Conservation (phyloP, 2,888 invertebrate species). For the Drosophila demipolita region DNA sequence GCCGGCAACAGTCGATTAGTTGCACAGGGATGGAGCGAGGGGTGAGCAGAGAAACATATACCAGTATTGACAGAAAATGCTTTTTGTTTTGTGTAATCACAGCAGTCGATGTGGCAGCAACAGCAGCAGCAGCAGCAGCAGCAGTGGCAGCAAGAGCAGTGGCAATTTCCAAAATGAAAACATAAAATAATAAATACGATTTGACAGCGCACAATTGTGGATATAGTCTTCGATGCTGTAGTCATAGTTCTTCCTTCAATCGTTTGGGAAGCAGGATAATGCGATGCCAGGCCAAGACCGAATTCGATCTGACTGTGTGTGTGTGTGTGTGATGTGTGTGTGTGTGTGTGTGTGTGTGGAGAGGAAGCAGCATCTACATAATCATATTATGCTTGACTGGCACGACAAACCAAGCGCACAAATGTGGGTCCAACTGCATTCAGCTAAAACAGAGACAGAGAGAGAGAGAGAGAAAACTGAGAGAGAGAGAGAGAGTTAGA, state of each 20-base stretch:
- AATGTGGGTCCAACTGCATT: constrained; percentile 77
- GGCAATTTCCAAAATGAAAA: constrained; percentile 83
- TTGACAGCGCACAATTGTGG: constrained; percentile 74
- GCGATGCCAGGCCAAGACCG: constrained; percentile 27
- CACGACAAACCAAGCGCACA: constrained; percentile 78
- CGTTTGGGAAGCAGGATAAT: constrained; percentile 34
- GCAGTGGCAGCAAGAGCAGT: constrained; percentile 30
- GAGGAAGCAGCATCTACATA: constrained; percentile 69
- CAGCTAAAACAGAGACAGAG: constrained; percentile 42
- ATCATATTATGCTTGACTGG: constrained; percentile 80
- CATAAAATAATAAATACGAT: constrained; percentile 83
- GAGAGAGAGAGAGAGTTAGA: constrained; percentile 9
- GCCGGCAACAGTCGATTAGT: constrained; percentile 78
- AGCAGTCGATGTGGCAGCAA: constrained; percentile 38
- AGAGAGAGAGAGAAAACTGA: constrained; percentile 3
- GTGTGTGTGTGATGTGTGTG: constrained; percentile 19
- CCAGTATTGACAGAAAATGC: constrained; percentile 71
- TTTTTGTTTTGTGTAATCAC: constrained; percentile 68
- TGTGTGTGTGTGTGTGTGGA: constrained; percentile 29
- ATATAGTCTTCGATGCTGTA: constrained; percentile 40
- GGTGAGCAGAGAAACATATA: constrained; percentile 29
- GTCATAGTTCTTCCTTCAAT: constrained; percentile 30
- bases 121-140: constrained; percentile 12
- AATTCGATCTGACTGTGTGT: constrained; percentile 18
- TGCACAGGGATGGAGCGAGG: constrained; percentile 32